These are phyloP conservation scores for Coenonympha glycerion DNA, from an alignment of 2,888 invertebrate genomes.

Conservation along the genomic window DNA sequence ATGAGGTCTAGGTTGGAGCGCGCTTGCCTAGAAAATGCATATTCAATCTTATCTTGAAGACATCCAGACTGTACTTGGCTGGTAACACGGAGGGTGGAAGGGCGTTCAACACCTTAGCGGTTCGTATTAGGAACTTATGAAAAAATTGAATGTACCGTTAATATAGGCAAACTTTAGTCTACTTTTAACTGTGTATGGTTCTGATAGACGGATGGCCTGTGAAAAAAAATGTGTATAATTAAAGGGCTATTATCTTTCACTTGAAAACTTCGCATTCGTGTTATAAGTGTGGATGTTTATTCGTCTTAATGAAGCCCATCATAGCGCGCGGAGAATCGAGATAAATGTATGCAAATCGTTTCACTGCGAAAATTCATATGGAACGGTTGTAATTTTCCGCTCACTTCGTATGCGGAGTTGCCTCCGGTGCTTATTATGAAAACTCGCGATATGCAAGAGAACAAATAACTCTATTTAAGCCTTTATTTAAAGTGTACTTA, in stretches of 20 bases:
- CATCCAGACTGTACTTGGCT: too few species aligned
- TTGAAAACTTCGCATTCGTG: not conserved
- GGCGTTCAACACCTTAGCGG: too few species aligned
- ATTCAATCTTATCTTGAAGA: too few species aligned
- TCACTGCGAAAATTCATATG: slow-evolving; percentile 25
- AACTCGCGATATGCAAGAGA: slow-evolving; percentile 22
- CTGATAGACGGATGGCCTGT: too few species aligned
- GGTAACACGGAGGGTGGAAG: too few species aligned
- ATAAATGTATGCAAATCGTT: slow-evolving; percentile 25
- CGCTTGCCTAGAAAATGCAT: too few species aligned
- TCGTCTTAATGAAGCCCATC: slow-evolving; percentile 13
- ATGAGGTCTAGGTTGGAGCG: too few species aligned
- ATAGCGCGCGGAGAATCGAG: slow-evolving; percentile 7
- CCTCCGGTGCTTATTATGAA: slow-evolving; percentile 27
- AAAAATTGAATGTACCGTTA: too few species aligned
- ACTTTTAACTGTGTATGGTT: too few species aligned
- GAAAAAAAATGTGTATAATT: too few species aligned
- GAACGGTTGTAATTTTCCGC: slow-evolving; percentile 28
- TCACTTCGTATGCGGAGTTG: slow-evolving; percentile 27
- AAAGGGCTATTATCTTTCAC: not conserved
- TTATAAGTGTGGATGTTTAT: slow-evolving; percentile 3
- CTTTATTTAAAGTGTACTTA: slow-evolving; percentile 29
- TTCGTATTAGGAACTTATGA: too few species aligned
- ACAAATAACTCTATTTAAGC: slow-evolving; percentile 25
- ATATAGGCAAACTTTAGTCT: too few species aligned